phyloP scores from a whole-genome alignment of 1,140 invertebrate genomes.

The Drosophila mayri region DNA sequence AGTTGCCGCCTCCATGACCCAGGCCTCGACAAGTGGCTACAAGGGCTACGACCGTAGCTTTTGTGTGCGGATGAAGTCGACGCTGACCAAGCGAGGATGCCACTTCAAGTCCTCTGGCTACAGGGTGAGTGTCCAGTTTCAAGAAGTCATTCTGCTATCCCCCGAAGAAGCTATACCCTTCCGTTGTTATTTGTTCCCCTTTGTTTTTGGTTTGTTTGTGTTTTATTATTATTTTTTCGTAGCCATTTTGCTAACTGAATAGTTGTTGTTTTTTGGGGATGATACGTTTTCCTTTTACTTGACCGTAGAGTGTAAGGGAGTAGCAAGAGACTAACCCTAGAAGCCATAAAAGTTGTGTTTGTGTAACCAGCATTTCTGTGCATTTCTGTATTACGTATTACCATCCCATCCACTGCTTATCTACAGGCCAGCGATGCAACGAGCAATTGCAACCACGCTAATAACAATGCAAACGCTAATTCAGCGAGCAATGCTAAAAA shows the following conservation, averaged over 20 bases:
- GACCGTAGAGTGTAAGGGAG: slow-evolving; percentile 8
- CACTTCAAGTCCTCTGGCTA: slow-evolving; percentile 99
- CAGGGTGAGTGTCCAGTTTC: slow-evolving; percentile 90
- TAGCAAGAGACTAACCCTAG: slow-evolving; percentile 55
- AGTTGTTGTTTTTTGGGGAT: not conserved
- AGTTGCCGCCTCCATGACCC: slow-evolving; percentile 95
- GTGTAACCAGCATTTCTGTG: slow-evolving; percentile 32
- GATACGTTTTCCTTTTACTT: slow-evolving; percentile 18
- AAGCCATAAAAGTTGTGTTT: slow-evolving; percentile 24
- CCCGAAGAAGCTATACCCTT: slow-evolving; percentile 5
- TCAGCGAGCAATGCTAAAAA: slow-evolving; percentile 81
- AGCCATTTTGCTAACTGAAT: slow-evolving; percentile 29
- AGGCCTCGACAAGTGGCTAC: slow-evolving; percentile 90
- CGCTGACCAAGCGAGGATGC: slow-evolving; percentile 97
- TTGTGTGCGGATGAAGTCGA: slow-evolving; percentile 99
- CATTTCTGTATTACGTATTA: slow-evolving; percentile 74
- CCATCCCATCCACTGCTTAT: slow-evolving; percentile 84
- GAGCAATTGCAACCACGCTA: slow-evolving; percentile 75
- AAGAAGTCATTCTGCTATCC: not conserved
- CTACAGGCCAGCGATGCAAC: slow-evolving; percentile 84
- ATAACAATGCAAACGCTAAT: slow-evolving; percentile 76
- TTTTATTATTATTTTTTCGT: slow-evolving; percentile 12
- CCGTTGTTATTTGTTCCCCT: not conserved
- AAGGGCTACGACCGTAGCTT: slow-evolving; percentile 96
- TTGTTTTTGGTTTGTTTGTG: slow-evolving; percentile 7